Evolutionary conservation across 1,140 invertebrate species (phyloP).

Genomic region (Vanessa atalanta): DNA sequence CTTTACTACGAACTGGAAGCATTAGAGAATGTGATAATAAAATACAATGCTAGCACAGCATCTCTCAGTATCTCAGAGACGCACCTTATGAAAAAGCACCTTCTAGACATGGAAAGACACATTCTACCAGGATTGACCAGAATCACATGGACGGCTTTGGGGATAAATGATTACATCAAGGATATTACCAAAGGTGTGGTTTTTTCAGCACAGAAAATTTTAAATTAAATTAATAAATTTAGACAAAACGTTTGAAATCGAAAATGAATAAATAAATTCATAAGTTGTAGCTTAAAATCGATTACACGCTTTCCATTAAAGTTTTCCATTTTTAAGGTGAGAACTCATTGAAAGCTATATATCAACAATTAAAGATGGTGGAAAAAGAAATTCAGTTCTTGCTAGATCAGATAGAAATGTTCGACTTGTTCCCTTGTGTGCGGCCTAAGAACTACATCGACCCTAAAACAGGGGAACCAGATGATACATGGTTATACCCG

Average conservation of each 20-base stretch:
- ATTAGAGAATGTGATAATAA: constrained; percentile 81
- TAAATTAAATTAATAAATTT: no score
- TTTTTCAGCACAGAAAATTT: no score
- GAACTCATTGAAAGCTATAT: constrained; percentile 67
- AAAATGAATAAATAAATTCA: no score
- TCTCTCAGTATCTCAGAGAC: constrained; percentile 84
- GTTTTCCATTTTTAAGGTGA: constrained; percentile 49
- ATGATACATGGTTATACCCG: constrained; percentile 63
- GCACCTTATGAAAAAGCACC: constrained; percentile 84
- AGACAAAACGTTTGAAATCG: no score
- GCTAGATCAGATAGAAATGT: constrained; percentile 81
- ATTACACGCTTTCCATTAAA: no score
- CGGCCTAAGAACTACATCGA: constrained; percentile 61
- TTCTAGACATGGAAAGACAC: constrained; percentile 87
- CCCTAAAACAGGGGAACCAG: constrained; percentile 52
- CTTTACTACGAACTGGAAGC: constrained; percentile 84
- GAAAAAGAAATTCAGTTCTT: constrained; percentile 85
- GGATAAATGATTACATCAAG: constrained; percentile 86
- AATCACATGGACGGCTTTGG: constrained; percentile 91
- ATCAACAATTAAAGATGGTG: constrained; percentile 88
- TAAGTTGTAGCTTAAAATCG: no score
- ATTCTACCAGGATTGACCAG: constrained; percentile 90
- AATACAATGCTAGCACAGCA: constrained; percentile 83
- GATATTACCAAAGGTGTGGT: constrained; percentile 70
- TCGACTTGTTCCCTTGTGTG: constrained; percentile 81